phyloP scores from a whole-genome alignment of 2,888 invertebrate species.

The Nudaria mundana region DNA sequence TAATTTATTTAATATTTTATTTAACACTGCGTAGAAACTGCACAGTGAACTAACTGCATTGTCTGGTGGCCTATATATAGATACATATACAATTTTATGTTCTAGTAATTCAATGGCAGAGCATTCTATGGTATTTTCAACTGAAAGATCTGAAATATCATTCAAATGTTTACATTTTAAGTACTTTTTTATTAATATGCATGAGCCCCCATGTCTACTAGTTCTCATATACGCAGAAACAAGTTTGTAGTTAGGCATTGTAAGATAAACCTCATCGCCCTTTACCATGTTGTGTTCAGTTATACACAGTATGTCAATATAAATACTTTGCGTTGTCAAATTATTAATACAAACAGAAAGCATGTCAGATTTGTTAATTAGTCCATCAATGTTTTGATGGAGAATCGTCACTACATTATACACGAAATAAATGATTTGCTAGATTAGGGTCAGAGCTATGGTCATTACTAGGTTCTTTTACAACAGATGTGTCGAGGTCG shows the following conservation, averaged over 20 bases:
- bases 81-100: slow-evolving; percentile 4
- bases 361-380: not conserved
- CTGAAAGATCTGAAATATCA: slow-evolving; percentile 5
- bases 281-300: not conserved
- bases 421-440: not conserved
- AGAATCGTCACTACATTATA: not conserved
- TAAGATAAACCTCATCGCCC: not conserved
- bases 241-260: not conserved
- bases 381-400: not conserved
- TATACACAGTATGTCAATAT: not conserved
- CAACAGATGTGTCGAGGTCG: no score
- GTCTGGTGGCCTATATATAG: slow-evolving; percentile 7
- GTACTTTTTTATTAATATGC: not conserved
- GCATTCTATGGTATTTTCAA: slow-evolving; percentile 8
- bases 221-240: not conserved
- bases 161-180: not conserved
- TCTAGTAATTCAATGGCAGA: slow-evolving; percentile 6
- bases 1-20: not conserved
- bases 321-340: not conserved
- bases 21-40: not conserved
- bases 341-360: not conserved
- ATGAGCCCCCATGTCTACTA: not conserved
- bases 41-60: not conserved
- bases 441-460: not conserved
- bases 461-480: not conserved